A percentile compares a stretch with the other conserved stretches of the same genome.
Conservation (phyloP, 2,113 vertebrate genomes). For the rabbit (Oryctolagus cuniculus) region DNA sequence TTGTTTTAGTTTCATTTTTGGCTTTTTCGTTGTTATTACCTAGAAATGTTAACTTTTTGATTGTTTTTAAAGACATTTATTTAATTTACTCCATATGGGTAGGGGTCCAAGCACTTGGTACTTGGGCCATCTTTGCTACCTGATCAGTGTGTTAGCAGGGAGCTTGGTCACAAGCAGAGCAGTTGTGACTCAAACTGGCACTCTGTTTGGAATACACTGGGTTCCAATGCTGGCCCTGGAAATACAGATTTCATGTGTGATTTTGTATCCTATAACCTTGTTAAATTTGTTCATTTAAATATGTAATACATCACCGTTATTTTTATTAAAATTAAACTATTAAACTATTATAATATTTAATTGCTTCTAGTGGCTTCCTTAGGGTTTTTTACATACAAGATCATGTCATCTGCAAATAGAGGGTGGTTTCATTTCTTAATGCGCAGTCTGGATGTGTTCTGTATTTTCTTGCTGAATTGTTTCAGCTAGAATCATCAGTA, state of each 20-base stretch:
- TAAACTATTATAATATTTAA: conserved; percentile 26
- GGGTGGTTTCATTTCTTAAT: not conserved
- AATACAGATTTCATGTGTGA: no score
- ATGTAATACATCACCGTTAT: not conserved
- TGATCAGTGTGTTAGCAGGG: no score
- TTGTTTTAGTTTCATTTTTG: conserved; percentile 52
- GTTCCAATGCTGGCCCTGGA: no score
- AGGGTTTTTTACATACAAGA: not conserved
- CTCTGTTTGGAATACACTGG: no score
- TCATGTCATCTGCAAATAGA: not conserved
- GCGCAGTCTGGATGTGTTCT: not conserved
- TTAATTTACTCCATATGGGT: no score
- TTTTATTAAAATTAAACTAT: conserved; percentile 6
- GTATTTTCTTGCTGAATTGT: conserved; percentile 40
- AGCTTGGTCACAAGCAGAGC: no score
- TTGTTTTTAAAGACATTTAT: no score
- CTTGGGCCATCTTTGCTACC: no score
- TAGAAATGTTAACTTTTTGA: conserved; percentile 19
- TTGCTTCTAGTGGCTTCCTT: not conserved
- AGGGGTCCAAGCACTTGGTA: no score
- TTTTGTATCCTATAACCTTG: no score
- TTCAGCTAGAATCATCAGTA: not conserved
- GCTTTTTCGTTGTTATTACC: not conserved
- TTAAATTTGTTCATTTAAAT: conserved; percentile 3
- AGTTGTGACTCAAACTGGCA: no score